Conservation (phyloP, 2,113 vertebrate genomes). For the Grantiella picta region DNA sequence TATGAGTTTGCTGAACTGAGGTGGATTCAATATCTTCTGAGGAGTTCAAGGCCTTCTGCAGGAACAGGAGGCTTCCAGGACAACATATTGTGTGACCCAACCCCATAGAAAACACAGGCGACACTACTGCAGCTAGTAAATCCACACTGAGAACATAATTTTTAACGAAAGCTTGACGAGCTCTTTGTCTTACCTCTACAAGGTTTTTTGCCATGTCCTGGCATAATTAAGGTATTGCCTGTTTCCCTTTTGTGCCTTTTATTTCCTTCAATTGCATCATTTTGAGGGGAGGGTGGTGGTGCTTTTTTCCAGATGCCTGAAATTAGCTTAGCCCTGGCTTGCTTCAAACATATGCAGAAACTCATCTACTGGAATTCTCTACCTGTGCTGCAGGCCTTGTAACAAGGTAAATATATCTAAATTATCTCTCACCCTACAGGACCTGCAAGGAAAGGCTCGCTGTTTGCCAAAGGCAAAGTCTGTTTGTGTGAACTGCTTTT, state of each 20-base stretch:
- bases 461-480: background rate
- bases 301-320: background rate
- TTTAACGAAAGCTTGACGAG: background rate
- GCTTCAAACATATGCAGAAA: background rate
- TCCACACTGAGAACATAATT: fast-evolving
- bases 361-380: background rate
- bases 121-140: background rate
- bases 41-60: background rate
- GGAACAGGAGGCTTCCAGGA: background rate
- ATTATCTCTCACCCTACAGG: background rate
- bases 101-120: background rate
- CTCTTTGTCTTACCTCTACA: background rate
- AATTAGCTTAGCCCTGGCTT: background rate
- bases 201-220: background rate
- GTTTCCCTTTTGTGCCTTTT: background rate
- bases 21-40: background rate
- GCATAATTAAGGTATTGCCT: background rate
- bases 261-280: background rate
- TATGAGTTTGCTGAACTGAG: background rate
- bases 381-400: background rate
- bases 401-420: background rate
- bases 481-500: background rate
- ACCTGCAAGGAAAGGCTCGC: background rate
- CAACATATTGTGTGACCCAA: background rate
- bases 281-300: background rate